Conservation (phyloP, 2,797 vertebrate genomes). For the Scolopax bukidnonensis region DNA sequence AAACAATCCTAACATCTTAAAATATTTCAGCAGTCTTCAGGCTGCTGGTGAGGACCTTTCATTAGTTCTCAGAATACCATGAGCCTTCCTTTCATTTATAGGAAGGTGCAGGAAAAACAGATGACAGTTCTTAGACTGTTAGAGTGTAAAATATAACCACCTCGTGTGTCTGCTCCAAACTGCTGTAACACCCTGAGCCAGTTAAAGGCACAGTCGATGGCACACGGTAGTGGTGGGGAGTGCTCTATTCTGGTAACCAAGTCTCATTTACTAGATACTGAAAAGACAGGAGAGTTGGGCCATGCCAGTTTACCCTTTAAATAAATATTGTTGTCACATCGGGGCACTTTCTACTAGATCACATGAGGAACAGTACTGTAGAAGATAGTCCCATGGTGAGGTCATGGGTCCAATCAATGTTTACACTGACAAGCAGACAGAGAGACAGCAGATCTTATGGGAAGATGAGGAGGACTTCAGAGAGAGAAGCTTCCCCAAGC, state of each 20-base stretch:
- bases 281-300: not conserved
- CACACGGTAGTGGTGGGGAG: fast-evolving
- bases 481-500: not conserved
- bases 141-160: not conserved
- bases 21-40: not conserved
- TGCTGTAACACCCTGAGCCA: not conserved
- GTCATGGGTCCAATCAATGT: not conserved
- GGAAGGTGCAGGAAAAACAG: not conserved
- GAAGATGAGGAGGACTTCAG: not conserved
- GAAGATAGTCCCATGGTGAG: not conserved
- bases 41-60: not conserved
- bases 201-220: not conserved
- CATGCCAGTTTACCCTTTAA: not conserved
- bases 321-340: not conserved
- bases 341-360: not conserved
- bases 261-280: not conserved
- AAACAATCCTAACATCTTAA: not conserved
- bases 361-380: not conserved
- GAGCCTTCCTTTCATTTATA: not conserved
- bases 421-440: not conserved
- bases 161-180: not conserved
- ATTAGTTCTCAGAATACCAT: not conserved
- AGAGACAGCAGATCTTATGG: not conserved
- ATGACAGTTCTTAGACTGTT: not conserved
- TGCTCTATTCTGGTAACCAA: not conserved